Evolutionary conservation across 2,888 invertebrate genomes (phyloP).

Genomic region (Dioctria rufipes): DNA sequence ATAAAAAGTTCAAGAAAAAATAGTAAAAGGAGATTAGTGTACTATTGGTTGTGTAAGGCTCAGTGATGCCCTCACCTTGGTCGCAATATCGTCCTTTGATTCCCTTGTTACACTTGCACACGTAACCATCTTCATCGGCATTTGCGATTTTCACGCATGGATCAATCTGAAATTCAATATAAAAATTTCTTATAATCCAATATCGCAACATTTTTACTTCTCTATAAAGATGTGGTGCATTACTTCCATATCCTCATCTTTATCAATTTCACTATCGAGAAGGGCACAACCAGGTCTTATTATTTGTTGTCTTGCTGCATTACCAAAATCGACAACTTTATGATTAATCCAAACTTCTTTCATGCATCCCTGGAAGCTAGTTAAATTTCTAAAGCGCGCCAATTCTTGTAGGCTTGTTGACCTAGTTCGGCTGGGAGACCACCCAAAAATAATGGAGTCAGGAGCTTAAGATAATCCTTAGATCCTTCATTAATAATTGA

Average conservation of each 20-base stretch:
- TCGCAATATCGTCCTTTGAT: slow-evolving; percentile 95
- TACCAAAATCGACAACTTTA: slow-evolving; percentile 93
- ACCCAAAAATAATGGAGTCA: slow-evolving; percentile 91
- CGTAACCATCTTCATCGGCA: slow-evolving; percentile 89
- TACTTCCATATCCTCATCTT: slow-evolving; percentile 73
- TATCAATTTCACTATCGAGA: slow-evolving; percentile 76
- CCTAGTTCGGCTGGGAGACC: slow-evolving; percentile 91
- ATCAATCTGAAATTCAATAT: slow-evolving; percentile 72
- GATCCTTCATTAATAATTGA: slow-evolving; percentile 96
- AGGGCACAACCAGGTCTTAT: slow-evolving; percentile 87
- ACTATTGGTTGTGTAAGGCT: slow-evolving; percentile 71
- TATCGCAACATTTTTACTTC: too few species aligned
- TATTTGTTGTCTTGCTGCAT: slow-evolving; percentile 88
- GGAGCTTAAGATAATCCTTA: slow-evolving; percentile 86
- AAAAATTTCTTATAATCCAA: not conserved
- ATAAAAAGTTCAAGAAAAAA: slow-evolving; percentile 51
- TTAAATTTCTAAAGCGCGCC: slow-evolving; percentile 94
- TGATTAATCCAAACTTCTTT: slow-evolving; percentile 96
- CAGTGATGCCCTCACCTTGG: slow-evolving; percentile 73
- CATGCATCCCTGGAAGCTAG: slow-evolving; percentile 95
- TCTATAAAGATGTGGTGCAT: slow-evolving; percentile 73
- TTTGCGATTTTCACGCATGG: slow-evolving; percentile 84
- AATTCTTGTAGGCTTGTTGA: slow-evolving; percentile 87
- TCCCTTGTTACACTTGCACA: slow-evolving; percentile 91
- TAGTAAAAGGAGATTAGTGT: slow-evolving; percentile 84